Evolutionary conservation across 2,888 invertebrate species (phyloP).

Genomic region (Byasa hedistus): DNA sequence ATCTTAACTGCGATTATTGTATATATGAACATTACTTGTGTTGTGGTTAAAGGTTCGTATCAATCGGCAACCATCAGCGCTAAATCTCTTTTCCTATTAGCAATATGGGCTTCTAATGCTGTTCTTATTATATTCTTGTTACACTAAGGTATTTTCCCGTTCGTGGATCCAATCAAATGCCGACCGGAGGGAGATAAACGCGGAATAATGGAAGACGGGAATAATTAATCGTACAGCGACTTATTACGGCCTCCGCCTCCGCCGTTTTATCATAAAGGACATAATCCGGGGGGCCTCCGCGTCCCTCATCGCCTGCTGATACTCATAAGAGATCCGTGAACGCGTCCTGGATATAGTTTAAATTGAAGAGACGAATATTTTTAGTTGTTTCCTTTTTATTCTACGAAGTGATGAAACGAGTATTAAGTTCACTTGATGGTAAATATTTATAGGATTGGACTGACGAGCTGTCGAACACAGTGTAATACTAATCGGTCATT

Average conservation of each 20-base stretch:
- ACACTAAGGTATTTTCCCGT: slow-evolving; percentile 5
- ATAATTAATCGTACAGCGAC: slow-evolving; percentile 55
- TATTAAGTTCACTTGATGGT: too few species aligned
- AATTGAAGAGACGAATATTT: slow-evolving; percentile 19
- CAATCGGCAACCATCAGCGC: too few species aligned
- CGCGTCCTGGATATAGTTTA: not conserved
- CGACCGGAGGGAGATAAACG: slow-evolving; percentile 32
- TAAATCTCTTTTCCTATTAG: slow-evolving; percentile 9
- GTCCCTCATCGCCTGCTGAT: slow-evolving; percentile 43
- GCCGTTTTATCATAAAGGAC: slow-evolving; percentile 62
- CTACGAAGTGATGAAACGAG: too few species aligned
- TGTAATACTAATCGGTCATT: too few species aligned
- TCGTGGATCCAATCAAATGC: slow-evolving; percentile 21
- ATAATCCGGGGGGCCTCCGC: slow-evolving; percentile 49
- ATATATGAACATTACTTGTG: too few species aligned
- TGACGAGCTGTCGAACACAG: too few species aligned
- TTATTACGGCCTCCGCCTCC: slow-evolving; percentile 44
- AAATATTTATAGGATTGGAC: too few species aligned
- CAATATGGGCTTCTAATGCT: not conserved
- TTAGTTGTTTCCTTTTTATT: not conserved
- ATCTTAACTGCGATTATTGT: too few species aligned
- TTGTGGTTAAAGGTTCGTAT: too few species aligned
- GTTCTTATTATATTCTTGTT: slow-evolving; percentile 15
- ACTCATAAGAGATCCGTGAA: slow-evolving; percentile 20
- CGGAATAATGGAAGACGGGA: slow-evolving; percentile 40